These are phyloP conservation scores for Amblyteles armatorius DNA, from an alignment of 2,888 invertebrate species.

Conservation along the genomic window DNA sequence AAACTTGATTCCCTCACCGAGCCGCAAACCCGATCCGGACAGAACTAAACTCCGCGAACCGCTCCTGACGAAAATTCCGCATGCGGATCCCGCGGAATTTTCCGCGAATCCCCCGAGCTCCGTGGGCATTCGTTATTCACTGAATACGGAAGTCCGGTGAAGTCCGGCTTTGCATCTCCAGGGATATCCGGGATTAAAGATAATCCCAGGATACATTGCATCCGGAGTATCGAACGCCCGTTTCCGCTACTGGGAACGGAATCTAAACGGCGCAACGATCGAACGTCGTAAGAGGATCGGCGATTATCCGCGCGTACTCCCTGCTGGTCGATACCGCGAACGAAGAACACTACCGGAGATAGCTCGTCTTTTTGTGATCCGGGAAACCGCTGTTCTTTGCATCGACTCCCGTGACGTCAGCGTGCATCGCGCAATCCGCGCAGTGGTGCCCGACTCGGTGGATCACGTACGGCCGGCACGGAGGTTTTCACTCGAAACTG, in stretches of 20 bases:
- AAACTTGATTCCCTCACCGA: neutral
- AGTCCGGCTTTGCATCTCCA: slow-evolving; percentile 14
- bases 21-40: too few species aligned
- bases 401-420: slow-evolving; percentile 42
- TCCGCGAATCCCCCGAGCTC: neutral
- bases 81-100: neutral
- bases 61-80: neutral
- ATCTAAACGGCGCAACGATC: too few species aligned
- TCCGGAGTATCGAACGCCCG: neutral
- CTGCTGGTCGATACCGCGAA: neutral
- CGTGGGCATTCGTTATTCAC: neutral
- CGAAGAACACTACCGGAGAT: neutral
- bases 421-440: slow-evolving; percentile 23
- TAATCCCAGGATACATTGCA: slow-evolving; percentile 31
- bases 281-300: slow-evolving; percentile 1
- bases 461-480: neutral
- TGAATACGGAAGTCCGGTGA: slow-evolving; percentile 2
- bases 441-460: too few species aligned
- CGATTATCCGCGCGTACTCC: slow-evolving; percentile 7
- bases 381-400: slow-evolving; percentile 26
- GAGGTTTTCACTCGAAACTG: neutral
- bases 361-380: neutral
- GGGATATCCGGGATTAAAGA: slow-evolving; percentile 38
- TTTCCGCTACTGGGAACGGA: neutral
- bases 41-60: neutral